A percentile compares a stretch with the other conserved stretches of the same genome.
phyloP scores from a whole-genome alignment of 2,888 invertebrate species.

The Drosophila affinis region DNA sequence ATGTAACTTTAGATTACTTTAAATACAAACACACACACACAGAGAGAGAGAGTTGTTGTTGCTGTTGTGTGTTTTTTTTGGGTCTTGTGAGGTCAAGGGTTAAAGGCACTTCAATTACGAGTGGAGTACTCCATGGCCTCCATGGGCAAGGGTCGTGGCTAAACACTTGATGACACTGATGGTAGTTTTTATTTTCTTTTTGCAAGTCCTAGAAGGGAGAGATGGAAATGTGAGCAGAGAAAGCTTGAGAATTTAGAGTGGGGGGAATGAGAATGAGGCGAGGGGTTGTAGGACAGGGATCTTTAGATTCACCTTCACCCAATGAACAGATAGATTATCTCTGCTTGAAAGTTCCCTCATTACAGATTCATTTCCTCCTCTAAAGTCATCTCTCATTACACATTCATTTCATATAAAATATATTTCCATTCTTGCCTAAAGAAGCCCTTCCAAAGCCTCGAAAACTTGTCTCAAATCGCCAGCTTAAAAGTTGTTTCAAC shows the following conservation, averaged over 20 bases:
- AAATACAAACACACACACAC: constrained; percentile 28
- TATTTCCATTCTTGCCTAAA: too few species aligned
- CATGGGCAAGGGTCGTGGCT: not conserved
- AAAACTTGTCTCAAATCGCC: not conserved
- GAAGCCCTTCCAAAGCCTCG: not conserved
- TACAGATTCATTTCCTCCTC: not conserved
- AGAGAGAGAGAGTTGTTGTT: not conserved
- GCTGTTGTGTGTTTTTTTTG: not conserved
- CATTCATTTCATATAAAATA: not conserved
- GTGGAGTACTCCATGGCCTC: constrained; percentile 12
- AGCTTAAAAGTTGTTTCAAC: constrained; percentile 2
- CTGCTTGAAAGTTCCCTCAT: not conserved
- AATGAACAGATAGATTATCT: not conserved
- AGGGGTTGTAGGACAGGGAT: not conserved
- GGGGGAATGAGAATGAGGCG: not conserved
- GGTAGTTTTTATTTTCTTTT: not conserved
- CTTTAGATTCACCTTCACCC: not conserved
- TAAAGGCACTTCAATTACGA: constrained; percentile 35
- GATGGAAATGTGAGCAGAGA: not conserved
- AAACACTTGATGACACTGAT: not conserved
- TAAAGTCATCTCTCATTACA: not conserved
- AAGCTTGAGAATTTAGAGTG: not conserved
- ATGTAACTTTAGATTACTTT: constrained; percentile 66
- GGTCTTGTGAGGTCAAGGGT: constrained; percentile 12
- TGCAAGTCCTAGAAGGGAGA: not conserved